A percentile compares a stretch with the other conserved stretches of the same genome.
phyloP scores from a whole-genome alignment of 2,888 invertebrate genomes.

The Sialis lutaria region DNA sequence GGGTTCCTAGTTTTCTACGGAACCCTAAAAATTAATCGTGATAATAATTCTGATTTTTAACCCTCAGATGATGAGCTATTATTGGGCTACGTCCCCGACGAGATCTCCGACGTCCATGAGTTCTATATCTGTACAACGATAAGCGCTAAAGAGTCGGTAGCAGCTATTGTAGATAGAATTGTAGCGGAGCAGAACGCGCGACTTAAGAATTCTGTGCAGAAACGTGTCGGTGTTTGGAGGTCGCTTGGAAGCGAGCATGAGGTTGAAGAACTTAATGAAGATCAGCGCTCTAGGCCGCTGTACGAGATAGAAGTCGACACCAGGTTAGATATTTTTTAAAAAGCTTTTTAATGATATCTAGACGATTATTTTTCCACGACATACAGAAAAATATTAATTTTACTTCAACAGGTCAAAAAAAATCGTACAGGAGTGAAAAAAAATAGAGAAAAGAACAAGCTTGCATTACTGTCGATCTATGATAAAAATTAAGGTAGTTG shows the following conservation, averaged over 20 bases:
- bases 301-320: slow-evolving; percentile 50
- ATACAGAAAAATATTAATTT: no score
- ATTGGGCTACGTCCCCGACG: slow-evolving; percentile 48
- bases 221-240: slow-evolving; percentile 37
- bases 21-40: no score
- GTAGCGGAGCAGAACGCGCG: slow-evolving; percentile 16
- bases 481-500: no score
- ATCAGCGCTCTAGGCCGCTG: slow-evolving; percentile 35
- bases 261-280: slow-evolving; percentile 31
- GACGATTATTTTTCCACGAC: no score
- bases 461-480: no score
- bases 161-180: slow-evolving; percentile 14
- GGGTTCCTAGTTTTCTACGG: no score
- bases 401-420: no score
- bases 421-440: no score
- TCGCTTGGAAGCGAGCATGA: slow-evolving; percentile 47
- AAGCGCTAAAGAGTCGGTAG: slow-evolving; percentile 32
- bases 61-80: slow-evolving; percentile 30
- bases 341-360: no score
- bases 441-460: no score
- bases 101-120: slow-evolving; percentile 41
- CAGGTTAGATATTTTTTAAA: slow-evolving; percentile 23
- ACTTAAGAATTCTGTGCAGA: slow-evolving; percentile 33
- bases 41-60: slow-evolving; percentile 11
- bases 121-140: slow-evolving; percentile 48